phyloP scores from a whole-genome alignment of 2,888 invertebrate species.

The Lasioglossum oenotherae region DNA sequence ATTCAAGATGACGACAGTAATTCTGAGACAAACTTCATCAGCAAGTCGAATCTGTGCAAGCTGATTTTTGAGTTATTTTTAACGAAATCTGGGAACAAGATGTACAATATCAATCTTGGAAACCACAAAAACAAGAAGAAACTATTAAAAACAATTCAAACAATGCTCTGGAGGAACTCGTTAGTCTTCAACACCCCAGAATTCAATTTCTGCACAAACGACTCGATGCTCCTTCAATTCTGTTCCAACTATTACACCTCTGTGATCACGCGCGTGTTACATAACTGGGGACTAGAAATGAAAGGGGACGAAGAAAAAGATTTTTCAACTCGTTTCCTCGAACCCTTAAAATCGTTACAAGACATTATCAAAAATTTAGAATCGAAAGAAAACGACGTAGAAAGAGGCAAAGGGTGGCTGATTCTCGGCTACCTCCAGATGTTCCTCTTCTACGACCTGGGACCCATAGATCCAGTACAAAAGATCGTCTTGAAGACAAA shows the following conservation, averaged over 20 bases:
- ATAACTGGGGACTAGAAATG: background rate
- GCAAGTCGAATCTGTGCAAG: slow-evolving; percentile 68
- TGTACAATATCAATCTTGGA: slow-evolving; percentile 39
- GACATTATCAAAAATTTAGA: slow-evolving; percentile 36
- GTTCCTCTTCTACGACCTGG: slow-evolving; percentile 76
- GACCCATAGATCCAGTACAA: slow-evolving; percentile 91
- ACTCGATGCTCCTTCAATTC: slow-evolving; percentile 19
- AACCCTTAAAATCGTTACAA: slow-evolving; percentile 60
- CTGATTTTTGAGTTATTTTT: slow-evolving; percentile 74
- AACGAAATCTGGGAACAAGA: slow-evolving; percentile 50
- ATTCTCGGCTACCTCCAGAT: slow-evolving; percentile 78
- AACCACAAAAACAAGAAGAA: slow-evolving; percentile 42
- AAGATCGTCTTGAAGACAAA: slow-evolving; percentile 90
- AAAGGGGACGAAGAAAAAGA: background rate
- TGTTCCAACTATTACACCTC: slow-evolving; percentile 63
- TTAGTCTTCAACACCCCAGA: slow-evolving; percentile 23
- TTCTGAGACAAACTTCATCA: slow-evolving; percentile 44
- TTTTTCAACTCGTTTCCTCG: background rate
- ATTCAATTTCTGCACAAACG: slow-evolving; percentile 36
- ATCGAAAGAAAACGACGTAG: slow-evolving; percentile 28
- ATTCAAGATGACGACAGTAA: slow-evolving; percentile 11
- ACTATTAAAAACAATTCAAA: slow-evolving; percentile 10
- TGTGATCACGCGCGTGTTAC: slow-evolving; percentile 56
- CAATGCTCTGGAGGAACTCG: slow-evolving; percentile 43
- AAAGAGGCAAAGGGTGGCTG: slow-evolving; percentile 78